These are phyloP conservation scores for Gulo gulo DNA, from an alignment of 2,113 vertebrate genomes.

Conservation along the genomic window DNA sequence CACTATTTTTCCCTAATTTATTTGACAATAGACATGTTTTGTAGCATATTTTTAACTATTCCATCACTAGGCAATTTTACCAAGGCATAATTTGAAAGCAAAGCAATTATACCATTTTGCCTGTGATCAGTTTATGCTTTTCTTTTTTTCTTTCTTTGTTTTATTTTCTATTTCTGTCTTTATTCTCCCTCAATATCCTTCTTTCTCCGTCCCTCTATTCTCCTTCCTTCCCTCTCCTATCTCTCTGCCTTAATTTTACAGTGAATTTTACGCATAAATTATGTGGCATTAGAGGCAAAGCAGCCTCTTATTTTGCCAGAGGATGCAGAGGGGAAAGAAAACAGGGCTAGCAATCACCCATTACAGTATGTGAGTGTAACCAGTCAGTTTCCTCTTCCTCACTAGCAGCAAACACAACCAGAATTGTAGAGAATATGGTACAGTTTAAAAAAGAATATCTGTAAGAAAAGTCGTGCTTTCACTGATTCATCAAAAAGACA, in stretches of 20 bases:
- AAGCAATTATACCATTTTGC: constrained; percentile 48
- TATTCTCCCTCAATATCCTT: not conserved
- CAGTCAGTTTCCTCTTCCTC: constrained; percentile 64
- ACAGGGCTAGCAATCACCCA: not conserved
- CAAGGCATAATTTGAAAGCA: constrained; percentile 44
- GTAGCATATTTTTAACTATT: constrained; percentile 61
- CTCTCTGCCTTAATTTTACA: constrained; percentile 38
- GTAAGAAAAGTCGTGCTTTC: not conserved
- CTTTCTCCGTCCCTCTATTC: not conserved
- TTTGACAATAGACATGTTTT: constrained; percentile 48
- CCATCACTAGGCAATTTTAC: constrained; percentile 14
- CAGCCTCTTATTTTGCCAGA: not conserved
- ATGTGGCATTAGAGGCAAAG: constrained; percentile 59
- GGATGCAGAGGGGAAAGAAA: not conserved
- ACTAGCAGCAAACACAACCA: constrained; percentile 5
- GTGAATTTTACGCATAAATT: constrained; percentile 36
- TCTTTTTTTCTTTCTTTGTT: constrained; percentile 12
- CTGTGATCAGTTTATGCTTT: not conserved
- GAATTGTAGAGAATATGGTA: constrained; percentile 25
- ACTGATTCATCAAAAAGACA: not conserved
- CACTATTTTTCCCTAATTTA: constrained; percentile 65
- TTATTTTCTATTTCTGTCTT: constrained; percentile 8
- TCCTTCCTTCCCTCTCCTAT: not conserved
- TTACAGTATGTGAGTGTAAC: constrained; percentile 35
- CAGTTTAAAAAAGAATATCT: not conserved